Evolutionary conservation across 30 jellyfish, hydroid and myxozoan species (phyloP).

Genomic region (Turritopsis dohrnii): DNA sequence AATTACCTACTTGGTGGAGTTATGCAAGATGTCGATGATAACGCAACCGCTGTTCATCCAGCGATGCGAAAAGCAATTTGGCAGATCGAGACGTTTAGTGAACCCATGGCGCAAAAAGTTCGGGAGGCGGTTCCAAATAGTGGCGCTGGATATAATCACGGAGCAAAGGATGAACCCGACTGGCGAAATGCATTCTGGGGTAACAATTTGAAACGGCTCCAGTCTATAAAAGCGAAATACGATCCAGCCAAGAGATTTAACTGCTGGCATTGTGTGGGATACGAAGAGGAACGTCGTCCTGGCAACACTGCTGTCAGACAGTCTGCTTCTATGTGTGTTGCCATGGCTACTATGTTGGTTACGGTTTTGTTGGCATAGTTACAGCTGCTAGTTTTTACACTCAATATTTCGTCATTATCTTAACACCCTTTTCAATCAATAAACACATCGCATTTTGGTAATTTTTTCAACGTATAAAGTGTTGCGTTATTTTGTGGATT

Average conservation of each 20-base stretch:
- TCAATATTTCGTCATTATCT: no score
- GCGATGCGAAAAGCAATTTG: slow-evolving; percentile 27
- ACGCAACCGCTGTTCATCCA: slow-evolving; percentile 8
- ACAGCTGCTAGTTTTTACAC: no score
- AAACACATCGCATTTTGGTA: no score
- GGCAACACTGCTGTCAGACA: not conserved
- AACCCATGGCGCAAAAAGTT: not conserved
- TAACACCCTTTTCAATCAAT: no score
- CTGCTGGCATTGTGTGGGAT: slow-evolving; percentile 31
- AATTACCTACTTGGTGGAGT: slow-evolving; percentile 24
- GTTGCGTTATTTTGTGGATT: no score
- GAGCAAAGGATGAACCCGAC: slow-evolving; percentile 20
- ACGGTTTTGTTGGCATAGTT: not conserved
- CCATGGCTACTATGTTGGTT: not conserved
- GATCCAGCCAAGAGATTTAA: slow-evolving; percentile 19
- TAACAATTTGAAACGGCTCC: not conserved
- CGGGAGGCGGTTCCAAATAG: not conserved
- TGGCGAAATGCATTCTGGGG: slow-evolving; percentile 23
- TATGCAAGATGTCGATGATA: not conserved
- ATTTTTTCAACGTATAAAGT: no score
- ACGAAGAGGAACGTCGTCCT: not conserved
- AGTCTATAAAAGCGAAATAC: not conserved
- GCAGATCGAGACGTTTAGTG: slow-evolving; percentile 11
- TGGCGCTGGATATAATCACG: slow-evolving; percentile 21
- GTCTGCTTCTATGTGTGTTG: not conserved